Evolutionary conservation across 2,797 vertebrate genomes (phyloP).

Genomic region (Anableps anableps): DNA sequence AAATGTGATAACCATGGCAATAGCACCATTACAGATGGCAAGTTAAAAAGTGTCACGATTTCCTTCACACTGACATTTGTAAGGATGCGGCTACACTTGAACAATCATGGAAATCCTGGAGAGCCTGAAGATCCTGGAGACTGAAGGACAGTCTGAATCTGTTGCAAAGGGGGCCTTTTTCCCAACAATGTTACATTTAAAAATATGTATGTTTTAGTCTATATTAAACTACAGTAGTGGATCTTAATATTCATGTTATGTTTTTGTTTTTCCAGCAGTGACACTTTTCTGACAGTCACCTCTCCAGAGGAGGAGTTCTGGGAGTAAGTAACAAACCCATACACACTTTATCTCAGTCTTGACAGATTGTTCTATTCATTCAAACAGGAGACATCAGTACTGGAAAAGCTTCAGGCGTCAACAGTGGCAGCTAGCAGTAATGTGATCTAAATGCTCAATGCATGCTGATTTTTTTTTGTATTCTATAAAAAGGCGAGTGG

Average conservation of each 20-base stretch:
- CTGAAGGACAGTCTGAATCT: no score
- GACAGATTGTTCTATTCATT: not conserved
- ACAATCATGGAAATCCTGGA: no score
- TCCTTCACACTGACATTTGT: no score
- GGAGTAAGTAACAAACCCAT: slow-evolving; percentile 75
- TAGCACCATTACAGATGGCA: no score
- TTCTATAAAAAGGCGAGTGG: not conserved
- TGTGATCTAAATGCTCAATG: not conserved
- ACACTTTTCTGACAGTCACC: rapidly evolving
- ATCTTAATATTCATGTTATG: not conserved
- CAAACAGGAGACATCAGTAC: not conserved
- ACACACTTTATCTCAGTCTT: not conserved
- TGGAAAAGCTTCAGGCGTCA: not conserved
- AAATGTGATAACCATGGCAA: no score
- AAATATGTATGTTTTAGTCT: no score
- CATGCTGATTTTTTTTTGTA: not conserved
- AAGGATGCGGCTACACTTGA: no score
- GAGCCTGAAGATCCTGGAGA: no score
- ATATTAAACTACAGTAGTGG: no score
- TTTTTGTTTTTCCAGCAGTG: slow-evolving; percentile 28
- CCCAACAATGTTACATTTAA: no score
- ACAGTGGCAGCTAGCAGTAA: not conserved
- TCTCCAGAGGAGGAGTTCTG: slow-evolving; percentile 88
- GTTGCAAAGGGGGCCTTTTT: no score
- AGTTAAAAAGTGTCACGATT: no score